These are phyloP conservation scores for Emydura subglobosa DNA, from an alignment of 2,113 vertebrate species.

Conservation along the genomic window DNA sequence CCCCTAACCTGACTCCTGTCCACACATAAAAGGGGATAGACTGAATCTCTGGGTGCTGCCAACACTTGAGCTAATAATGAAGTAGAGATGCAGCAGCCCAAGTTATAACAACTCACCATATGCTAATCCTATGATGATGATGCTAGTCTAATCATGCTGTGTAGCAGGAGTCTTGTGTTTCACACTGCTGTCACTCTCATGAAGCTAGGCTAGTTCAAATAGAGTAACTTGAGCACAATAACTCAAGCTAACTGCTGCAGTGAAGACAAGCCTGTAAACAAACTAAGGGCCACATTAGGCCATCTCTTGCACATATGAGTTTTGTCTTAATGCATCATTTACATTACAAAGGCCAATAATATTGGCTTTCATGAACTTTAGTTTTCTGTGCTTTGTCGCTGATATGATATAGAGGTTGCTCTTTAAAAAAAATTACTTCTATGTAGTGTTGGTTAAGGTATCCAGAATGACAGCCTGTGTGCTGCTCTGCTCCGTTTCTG, in stretches of 20 bases:
- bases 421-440: neutral
- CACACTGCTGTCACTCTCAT: neutral
- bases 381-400: neutral
- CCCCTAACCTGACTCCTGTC: neutral
- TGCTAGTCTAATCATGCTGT: neutral
- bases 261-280: neutral
- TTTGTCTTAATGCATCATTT: neutral
- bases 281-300: neutral
- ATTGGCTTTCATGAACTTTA: neutral
- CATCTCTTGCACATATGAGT: neutral
- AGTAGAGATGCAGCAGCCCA: neutral
- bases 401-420: neutral
- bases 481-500: neutral
- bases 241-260: neutral
- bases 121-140: neutral
- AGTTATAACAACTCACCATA: neutral
- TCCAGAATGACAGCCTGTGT: neutral
- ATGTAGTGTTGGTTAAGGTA: neutral
- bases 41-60: neutral
- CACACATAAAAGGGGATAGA: neutral
- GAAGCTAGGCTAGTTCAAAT: neutral
- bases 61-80: neutral
- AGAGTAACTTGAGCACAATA: neutral
- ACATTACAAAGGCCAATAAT: fast-evolving
- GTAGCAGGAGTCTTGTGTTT: neutral